Base-by-base conservation (phyloP, 1,140 invertebrate genomes). In the Hypsibius dujardini region DNA sequence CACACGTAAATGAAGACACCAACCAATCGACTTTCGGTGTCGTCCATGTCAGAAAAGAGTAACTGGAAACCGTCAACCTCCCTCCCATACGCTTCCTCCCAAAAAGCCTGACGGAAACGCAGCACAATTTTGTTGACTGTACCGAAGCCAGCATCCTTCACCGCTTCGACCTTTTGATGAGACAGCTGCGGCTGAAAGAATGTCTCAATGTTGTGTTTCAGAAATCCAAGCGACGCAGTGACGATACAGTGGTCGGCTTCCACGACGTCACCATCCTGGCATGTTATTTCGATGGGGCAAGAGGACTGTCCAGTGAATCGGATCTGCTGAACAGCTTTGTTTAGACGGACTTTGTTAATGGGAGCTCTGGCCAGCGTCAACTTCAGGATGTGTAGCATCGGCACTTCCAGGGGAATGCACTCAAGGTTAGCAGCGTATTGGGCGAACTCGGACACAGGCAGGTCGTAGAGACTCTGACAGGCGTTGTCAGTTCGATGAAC, bases 81-180 rank as follows among this genome's bases (percentile, higher is more conserved):
- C 3, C 45, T 42, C 42, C 42, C 62, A 42, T 73, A 72, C 46
- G 75, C 70, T 14, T 70, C 56, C 59, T 70, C 70, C 86, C 87
- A 88, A 76, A 81, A 83, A 15, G 82, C 79, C 70, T 82, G 74
- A 1, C 84, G 83, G 78, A 85, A 89, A 62, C 85, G 78, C n/a
- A 89, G 76, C 74, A 87, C 89, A 70, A 92, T 84, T 79, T 89
- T 89, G 71, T 86, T 85, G 46, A 89, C 84, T 2, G 83, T 81
- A 62, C 84, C 84, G 79, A 86, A 89, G 2, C 87, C 87, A 59
- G 87, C 79, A 70, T 75, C 77, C 62, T 84, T 72, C 2, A 76
- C 77, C 1, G 84, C 76, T 42, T 77, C 73, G 1, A 14, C 14
- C 74, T 81, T 81, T 28, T 71, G 47, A 40, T 72, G 1, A 42